Evolutionary conservation across 2,888 invertebrate genomes (phyloP), one percentile per base, ranked within the genome.

Genomic region (Eilema griseolum): DNA sequence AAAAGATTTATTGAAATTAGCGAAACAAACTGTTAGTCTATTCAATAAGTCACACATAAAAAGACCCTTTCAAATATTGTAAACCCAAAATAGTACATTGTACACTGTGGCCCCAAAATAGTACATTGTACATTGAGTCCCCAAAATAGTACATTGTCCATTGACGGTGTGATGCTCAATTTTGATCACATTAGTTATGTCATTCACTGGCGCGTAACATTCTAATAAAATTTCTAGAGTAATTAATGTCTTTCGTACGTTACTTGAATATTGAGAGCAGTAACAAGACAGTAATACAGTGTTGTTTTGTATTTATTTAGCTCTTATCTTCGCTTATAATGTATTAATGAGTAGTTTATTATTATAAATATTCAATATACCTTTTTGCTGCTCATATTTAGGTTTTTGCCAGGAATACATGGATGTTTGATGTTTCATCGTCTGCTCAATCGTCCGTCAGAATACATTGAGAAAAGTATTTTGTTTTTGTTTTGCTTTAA

Each of bases 1-100:
- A 71, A 74, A 63, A 72, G 76, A 72, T 76, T 71, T 74, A 74
- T 76, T 70, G 57, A 62, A 72, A 72, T 72, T 69, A 76, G 62
- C 65, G n/a, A 67, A 75, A 60, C 66, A 59, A 62, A 71, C 63
- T 28, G 59, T 60, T 52, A 65, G 61, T 63, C 59, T 66, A 69
- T 71, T 65, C 61, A 61, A 67, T 68, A 70, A 71, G 61, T 68
- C 68, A 71, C 26, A 61, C 41, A 71, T 41, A 16, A 41, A 72
- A 56, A 57, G 65, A 64, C 67, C 46, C 46, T 28, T 61, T 57
- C 33, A 62, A 65, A 26, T 66, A 60, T 52, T 37, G 33, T 12
- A n/a, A n/a, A 11, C 33, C 33, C 33, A 37, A 37, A 73, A 71
- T 68, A 67, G 52, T 69, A 65, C 64, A 64, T 33, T 62, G 31